These are phyloP conservation scores for Notothenia coriiceps DNA, from an alignment of 2,113 vertebrate genomes.

Conservation along the genomic window DNA sequence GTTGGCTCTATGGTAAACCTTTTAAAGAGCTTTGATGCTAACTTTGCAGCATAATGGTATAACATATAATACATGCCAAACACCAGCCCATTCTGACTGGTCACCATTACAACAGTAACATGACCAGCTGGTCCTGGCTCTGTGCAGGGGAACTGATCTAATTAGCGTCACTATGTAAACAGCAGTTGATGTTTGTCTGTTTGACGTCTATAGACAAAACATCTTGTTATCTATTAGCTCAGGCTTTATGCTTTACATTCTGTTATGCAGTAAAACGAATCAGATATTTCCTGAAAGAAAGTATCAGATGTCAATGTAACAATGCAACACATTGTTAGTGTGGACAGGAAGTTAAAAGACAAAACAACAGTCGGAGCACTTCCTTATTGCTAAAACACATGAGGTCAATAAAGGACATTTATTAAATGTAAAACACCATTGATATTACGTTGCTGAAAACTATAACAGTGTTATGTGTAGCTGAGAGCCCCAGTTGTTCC, in stretches of 20 bases:
- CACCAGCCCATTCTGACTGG: neutral
- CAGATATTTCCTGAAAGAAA: neutral
- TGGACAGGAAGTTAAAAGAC: neutral
- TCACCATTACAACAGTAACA: neutral
- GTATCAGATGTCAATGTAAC: neutral
- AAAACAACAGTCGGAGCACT: neutral
- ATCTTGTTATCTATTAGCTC: neutral
- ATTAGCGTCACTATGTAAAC: neutral
- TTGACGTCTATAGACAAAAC: neutral
- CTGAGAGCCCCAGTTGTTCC: neutral
- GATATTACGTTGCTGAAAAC: slow-evolving; percentile 1
- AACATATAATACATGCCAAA: neutral
- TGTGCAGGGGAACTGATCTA: neutral
- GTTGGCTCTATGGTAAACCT: neutral
- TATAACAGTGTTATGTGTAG: neutral
- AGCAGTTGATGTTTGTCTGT: slow-evolving; percentile 1
- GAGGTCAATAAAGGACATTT: neutral
- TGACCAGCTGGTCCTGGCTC: neutral
- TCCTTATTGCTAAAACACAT: neutral
- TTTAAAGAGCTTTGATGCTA: neutral
- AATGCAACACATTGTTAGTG: neutral
- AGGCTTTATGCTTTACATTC: neutral
- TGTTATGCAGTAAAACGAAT: neutral
- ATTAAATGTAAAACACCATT: neutral
- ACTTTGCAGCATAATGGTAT: neutral